Evolutionary conservation across 1,140 invertebrate genomes (phyloP), one percentile per base, ranked within the genome.

Genomic region (Ylistrum balloti): DNA sequence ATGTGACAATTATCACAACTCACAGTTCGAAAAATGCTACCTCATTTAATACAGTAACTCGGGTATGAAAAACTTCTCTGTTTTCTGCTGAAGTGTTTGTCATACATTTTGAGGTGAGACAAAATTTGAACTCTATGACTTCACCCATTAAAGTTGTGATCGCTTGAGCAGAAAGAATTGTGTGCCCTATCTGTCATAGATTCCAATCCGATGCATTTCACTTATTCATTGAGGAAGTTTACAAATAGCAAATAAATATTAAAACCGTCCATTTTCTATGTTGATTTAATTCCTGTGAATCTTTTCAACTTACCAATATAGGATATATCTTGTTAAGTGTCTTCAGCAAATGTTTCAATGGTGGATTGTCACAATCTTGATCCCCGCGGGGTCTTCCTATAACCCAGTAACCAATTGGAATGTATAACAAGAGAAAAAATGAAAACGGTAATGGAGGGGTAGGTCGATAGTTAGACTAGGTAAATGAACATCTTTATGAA

Each of bases 231-330:
- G 56, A 74, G 56, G 5, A 74, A 74, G n/a, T 74, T 28, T 74
- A 74, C 56, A 74, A 74, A 74, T 74, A 74, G 56, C 56, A 28
- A 74, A 74, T 28, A 74, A 74, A 74, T 74, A 74, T 74, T 74
- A 74, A 74, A 28, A 74, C 41, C 41, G 9, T 45, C 41, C 56
- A 74, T 74, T 74, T 74, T 74, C 56, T 74, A 11, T 74, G 56
- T 74, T 74, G 56, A 74, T 74, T 74, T 74, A 74, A 74, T 9
- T 74, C 56, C 5, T 28, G 22, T 74, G 56, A 74, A 74, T 74
- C 56, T 74, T 74, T 74, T 74, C 56, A 74, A 74, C n/a, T 28
- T 74, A 5, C 22, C 56, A 74, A 74, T n/a, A n/a, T 74, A n/a
- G 56, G n/a, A 74, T 74, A 74, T 74, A 28, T 74, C n/a, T 74